Evolutionary conservation across 2,113 vertebrate genomes (phyloP).

Genomic region (Tragelaphus buxtoni): DNA sequence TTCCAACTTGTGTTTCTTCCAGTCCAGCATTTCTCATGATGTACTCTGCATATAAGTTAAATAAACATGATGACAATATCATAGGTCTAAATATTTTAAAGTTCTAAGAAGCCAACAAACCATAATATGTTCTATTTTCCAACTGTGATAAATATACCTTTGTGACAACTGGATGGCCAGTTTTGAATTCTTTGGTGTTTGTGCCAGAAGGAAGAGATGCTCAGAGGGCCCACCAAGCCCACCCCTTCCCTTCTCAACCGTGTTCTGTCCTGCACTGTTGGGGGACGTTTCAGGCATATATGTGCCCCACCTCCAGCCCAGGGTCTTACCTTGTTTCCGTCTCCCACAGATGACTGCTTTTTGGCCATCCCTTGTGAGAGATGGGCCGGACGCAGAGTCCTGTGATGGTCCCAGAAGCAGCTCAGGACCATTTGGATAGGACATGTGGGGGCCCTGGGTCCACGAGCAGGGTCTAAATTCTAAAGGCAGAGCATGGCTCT

Average conservation of each 20-base stretch:
- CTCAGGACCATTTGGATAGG: neutral
- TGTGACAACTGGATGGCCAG: neutral
- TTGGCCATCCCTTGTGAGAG: neutral
- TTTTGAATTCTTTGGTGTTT: neutral
- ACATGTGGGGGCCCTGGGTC: neutral
- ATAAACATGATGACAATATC: too few relatives aligned
- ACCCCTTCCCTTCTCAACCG: neutral
- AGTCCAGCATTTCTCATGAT: too few relatives aligned
- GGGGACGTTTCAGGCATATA: fast-evolving
- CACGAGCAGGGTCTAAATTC: neutral
- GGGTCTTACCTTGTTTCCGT: neutral
- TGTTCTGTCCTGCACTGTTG: neutral
- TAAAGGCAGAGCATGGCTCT: neutral
- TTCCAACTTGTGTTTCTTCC: too few relatives aligned
- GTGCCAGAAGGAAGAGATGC: neutral
- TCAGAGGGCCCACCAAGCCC: neutral
- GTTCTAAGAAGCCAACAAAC: neutral
- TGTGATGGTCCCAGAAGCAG: neutral
- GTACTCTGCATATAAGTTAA: too few relatives aligned
- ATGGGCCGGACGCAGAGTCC: neutral
- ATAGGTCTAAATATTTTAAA: neutral
- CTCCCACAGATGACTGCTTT: neutral
- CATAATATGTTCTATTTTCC: neutral
- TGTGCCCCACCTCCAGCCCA: neutral
- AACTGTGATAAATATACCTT: neutral